Base-by-base conservation (phyloP, 2,888 invertebrate species). In the Chrysopilus asiliformis region DNA sequence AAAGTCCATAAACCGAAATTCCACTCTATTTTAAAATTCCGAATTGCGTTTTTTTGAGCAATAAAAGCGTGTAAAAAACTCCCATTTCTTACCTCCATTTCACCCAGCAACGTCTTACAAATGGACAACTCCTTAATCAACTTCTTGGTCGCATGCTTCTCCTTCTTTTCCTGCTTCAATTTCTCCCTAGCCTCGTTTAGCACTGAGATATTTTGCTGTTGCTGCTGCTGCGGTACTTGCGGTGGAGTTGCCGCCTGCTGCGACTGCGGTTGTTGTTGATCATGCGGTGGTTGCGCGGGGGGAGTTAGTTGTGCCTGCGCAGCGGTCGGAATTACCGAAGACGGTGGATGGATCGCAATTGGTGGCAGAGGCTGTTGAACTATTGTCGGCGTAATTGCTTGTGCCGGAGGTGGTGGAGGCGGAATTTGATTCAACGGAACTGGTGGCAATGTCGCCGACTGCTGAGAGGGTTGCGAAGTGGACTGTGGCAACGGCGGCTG, bases 21-120 rank as follows among this genome's bases (percentile, higher is more conserved):
- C n/a, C n/a, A n/a, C n/a, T n/a, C n/a, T n/a, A n/a, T n/a, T n/a
- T n/a, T n/a, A n/a, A n/a, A n/a, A n/a, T n/a, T n/a, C n/a, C n/a
- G n/a, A n/a, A n/a, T n/a, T n/a, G n/a, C n/a, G n/a, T n/a, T n/a
- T n/a, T n/a, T n/a, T n/a, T n/a, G n/a, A n/a, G n/a, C n/a, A n/a
- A n/a, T n/a, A n/a, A n/a, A n/a, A n/a, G n/a, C n/a, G n/a, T n/a
- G n/a, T n/a, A n/a, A n/a, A n/a, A n/a, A n/a, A n/a, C n/a, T n/a
- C n/a, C n/a, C n/a, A n/a, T n/a, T n/a, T n/a, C 47, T 48, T 41
- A 64, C 64, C 64, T 91, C 89, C 72, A 97, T 75, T 61, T 95
- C 94, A 53, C 80, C 79, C 12, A 94, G 67, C 19, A 90, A 67
- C 42, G 71, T 71, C 58, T 80, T 82, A 68, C 86, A 86, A 36